Evolutionary conservation across 2,888 invertebrate genomes (phyloP).

Genomic region (Campoplex nolae): DNA sequence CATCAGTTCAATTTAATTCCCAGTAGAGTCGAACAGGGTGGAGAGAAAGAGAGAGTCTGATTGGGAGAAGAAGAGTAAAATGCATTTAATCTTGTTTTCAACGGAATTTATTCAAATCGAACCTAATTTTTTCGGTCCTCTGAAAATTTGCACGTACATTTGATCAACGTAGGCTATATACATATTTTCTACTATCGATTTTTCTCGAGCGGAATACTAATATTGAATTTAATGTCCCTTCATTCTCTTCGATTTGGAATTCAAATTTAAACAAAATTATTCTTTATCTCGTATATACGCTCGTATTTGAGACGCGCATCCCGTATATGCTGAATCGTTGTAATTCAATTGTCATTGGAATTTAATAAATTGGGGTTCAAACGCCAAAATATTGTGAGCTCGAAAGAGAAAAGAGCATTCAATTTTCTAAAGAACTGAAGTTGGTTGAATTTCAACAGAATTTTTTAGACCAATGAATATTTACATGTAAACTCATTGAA

Average conservation of each 20-base stretch:
- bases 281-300: background rate
- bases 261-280: background rate
- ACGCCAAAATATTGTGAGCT: background rate
- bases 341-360: background rate
- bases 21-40: background rate
- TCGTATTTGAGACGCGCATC: background rate
- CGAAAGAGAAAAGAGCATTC: background rate
- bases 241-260: background rate
- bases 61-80: background rate
- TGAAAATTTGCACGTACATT: background rate
- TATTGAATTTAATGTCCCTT: background rate
- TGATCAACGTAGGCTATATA: background rate
- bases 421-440: background rate
- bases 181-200: background rate
- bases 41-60: background rate
- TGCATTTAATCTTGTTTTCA: conserved; percentile 3
- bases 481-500: background rate
- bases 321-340: background rate
- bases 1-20: conserved; percentile 45
- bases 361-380: background rate
- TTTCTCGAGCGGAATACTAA: background rate
- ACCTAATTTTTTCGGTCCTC: conserved; percentile 1
- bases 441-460: too few species aligned
- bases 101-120: conserved; percentile 14
- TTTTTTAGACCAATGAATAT: too few species aligned